Base-by-base conservation (phyloP, 2,797 vertebrate genomes). In the Microctenopoma stevenorrisi region DNA sequence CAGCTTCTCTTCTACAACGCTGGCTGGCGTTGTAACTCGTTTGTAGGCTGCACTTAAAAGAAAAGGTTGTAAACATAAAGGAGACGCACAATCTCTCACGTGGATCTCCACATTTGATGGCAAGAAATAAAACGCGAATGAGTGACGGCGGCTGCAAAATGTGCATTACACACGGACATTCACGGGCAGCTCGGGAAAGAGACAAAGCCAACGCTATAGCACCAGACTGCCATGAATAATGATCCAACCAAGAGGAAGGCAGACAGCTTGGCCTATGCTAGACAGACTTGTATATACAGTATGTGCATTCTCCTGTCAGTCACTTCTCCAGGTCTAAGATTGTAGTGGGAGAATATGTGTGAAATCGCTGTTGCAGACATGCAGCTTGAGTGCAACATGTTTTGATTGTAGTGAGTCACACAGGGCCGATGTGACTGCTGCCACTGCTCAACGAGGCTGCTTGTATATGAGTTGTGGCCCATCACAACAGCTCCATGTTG, bases 351-450 rank as follows among this genome's bases (percentile, higher is more conserved):
- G 37, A 64, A 48, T 38, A 14, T 16, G 42, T 43, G 52, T 68
- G 59, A 77, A 60, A 80, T 44, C 28, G 44, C 53, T 44, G 69
- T 55, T 61, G 52, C 69, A 54, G 49, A 67, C 60, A 47, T 72
- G 56, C 65, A 58, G 30, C 35, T 56, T 40, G 53, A 6, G 61
- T 66, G 77, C 48, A 61, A 76, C 56, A 56, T 18, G 18, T 18
- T 18, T 18, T 28, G 74, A 74, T 26, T 50, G 22, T 22, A 49
- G 58, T 74, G 53, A 57, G 74, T 81, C 74, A 74, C 77, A 70
- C 28, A 16, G 1, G 60, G 66, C 26, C 60, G 49, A 26, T 11
- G 43, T 76, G 72, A 72, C 54, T n/a, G 71, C 65, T 55, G 33
- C 51, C 51, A 1, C 51, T 18, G 65, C 64, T 37, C 13, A 73